Percentiles rank a stretch among this genome's conserved stretches.
phyloP scores from a whole-genome alignment of 2,113 vertebrate genomes.

The Orcinus orca region DNA sequence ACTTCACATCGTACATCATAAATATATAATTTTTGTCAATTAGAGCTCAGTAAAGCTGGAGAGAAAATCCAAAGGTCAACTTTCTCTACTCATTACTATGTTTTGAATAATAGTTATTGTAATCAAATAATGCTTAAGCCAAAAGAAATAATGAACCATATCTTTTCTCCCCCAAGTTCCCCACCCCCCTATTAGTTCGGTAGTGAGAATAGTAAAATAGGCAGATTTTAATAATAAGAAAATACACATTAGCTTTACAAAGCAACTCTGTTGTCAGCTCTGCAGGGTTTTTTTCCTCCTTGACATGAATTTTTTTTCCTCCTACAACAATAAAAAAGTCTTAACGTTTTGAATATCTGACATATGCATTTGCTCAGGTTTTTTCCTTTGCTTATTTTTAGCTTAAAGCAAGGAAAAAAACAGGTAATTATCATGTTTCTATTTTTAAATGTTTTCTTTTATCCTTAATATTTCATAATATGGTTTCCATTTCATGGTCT shows the following conservation, averaged over 20 bases:
- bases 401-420: background rate
- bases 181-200: background rate
- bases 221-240: background rate
- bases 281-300: background rate
- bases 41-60: background rate
- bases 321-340: slow-evolving; percentile 24
- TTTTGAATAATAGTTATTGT: background rate
- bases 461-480: slow-evolving; percentile 23
- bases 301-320: background rate
- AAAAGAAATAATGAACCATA: slow-evolving; percentile 5
- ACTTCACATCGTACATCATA: background rate
- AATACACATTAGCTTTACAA: background rate
- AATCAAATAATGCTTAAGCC: slow-evolving; percentile 1
- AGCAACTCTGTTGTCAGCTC: background rate
- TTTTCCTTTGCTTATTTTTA: slow-evolving; percentile 2
- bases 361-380: background rate
- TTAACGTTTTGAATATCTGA: background rate
- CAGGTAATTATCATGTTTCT: background rate
- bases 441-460: slow-evolving; percentile 43
- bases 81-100: background rate
- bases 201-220: background rate
- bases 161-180: background rate
- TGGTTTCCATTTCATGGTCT: background rate
- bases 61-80: slow-evolving; percentile 35
- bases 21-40: background rate